Percentiles rank a stretch among this genome's conserved stretches.
These are phyloP conservation scores for Acanthacorydalis orientalis DNA, from an alignment of 2,888 invertebrate genomes.

Conservation along the genomic window DNA sequence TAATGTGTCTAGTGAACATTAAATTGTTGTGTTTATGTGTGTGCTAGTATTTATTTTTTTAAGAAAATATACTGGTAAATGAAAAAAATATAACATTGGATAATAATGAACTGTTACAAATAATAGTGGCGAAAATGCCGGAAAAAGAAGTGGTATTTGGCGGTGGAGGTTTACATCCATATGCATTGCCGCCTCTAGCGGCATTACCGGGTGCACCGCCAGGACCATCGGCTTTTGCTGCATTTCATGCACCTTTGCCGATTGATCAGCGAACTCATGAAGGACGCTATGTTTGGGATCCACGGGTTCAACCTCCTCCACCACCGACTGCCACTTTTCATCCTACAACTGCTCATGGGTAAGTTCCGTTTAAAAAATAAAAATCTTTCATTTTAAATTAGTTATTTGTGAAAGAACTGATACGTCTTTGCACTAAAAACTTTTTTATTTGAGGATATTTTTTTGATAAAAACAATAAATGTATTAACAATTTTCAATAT, in stretches of 20 bases:
- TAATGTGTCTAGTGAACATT: not conserved
- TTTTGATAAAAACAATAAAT: no score
- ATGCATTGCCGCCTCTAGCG: slow-evolving; percentile 21
- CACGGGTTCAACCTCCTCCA: slow-evolving; percentile 22
- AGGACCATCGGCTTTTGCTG: slow-evolving; percentile 26
- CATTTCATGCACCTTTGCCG: slow-evolving; percentile 37
- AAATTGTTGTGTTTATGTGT: not conserved
- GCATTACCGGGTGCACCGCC: slow-evolving; percentile 15
- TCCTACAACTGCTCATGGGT: slow-evolving; percentile 7
- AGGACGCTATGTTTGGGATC: slow-evolving; percentile 26
- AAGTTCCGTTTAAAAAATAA: not conserved
- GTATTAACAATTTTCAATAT: no score
- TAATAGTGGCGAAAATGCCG: slow-evolving; percentile 15
- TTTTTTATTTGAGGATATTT: no score
- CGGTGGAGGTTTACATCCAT: slow-evolving; percentile 21
- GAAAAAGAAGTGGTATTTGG: slow-evolving; percentile 22
- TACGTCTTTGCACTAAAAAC: not conserved
- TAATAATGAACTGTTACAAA: no score
- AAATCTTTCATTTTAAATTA: not conserved
- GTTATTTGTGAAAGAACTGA: not conserved
- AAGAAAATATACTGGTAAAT: not conserved
- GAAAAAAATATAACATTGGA: no score
- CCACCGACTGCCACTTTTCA: slow-evolving; percentile 7
- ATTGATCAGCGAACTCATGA: slow-evolving; percentile 37
- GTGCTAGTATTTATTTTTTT: not conserved